Base-by-base conservation (phyloP, 2,888 invertebrate species). In the Limnephilus auricula region DNA sequence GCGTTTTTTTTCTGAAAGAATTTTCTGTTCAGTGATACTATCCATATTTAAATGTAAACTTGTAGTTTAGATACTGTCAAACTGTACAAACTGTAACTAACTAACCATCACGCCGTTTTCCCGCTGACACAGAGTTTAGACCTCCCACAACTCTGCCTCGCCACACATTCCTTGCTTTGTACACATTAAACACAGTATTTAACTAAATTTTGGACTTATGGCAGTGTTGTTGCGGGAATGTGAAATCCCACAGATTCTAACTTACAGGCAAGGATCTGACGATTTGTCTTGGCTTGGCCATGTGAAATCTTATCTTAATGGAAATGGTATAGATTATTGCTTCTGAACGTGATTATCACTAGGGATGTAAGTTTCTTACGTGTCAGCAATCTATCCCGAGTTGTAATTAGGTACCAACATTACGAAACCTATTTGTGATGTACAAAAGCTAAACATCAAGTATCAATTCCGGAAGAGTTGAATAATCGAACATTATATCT, bases 241-340 rank as follows among this genome's bases (percentile, higher is more conserved):
- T 25, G 65, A 65, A 3, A 25, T 18, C 25, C 18, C 25, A 5
- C 65, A 65, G 9, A 18, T 25, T 18, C 65, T 65, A 65, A 65
- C 65, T 32, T 80, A 18, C 80, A 4, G 65, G 65, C 65, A 65
- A 65, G 65, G n/a, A 65, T 32, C 80, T 31, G 80, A 80, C 80
- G 80, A 65, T 65, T 65, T 13, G 32, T 5, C 32, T 31, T 31
- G 80, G 9, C 65, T 65, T 31, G 18, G 32, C 31, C 80, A 32
- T 32, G 80, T 80, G 80, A 80, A 80, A 32, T 80, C 32, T 79
- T 80, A 80, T 80, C 80, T 80, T 80, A 80, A 80, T 80, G 32
- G 18, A 80, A 80, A 80, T 80, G 79, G 30, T 50, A 5, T 15
- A 50, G 50, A 50, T 50, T 50, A 50, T 50, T 50, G 50, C 50